A percentile compares a stretch with the other conserved stretches of the same genome.
Conservation (phyloP, 2,797 vertebrate genomes). For the Fistularia tabacaria region DNA sequence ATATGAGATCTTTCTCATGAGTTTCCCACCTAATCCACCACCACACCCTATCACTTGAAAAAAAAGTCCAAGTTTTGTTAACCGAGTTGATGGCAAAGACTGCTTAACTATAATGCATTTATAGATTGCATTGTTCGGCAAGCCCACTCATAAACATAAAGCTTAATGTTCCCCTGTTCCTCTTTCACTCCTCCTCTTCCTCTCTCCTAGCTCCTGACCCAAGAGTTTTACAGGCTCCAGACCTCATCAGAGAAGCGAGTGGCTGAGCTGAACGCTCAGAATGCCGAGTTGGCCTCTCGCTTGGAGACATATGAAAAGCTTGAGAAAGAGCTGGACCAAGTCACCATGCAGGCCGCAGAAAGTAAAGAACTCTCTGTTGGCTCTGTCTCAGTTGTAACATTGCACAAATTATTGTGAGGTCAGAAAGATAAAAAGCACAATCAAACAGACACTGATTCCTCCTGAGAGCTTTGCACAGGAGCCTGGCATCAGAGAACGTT, state of each 20-base stretch:
- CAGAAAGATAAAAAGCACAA: no score
- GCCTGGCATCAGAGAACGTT: not conserved
- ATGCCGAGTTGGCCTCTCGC: constrained; percentile 83
- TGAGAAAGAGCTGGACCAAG: constrained; percentile 92
- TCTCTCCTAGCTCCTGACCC: constrained; percentile 86
- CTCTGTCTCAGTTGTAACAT: constrained; percentile 2
- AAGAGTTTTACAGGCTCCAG: constrained; percentile 95
- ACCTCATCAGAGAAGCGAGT: constrained; percentile 85
- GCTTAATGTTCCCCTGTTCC: not conserved
- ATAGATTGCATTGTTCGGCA: not conserved
- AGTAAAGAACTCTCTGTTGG: constrained; percentile 72
- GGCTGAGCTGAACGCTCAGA: constrained; percentile 86
- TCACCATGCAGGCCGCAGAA: constrained; percentile 95
- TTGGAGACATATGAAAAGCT: constrained; percentile 90
- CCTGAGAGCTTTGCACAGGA: not conserved
- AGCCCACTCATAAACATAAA: not conserved
- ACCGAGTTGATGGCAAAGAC: no score
- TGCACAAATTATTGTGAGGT: constrained; percentile 5
- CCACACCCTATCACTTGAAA: no score
- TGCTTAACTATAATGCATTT: not conserved
- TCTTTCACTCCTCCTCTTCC: not conserved
- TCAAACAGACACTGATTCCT: not conserved
- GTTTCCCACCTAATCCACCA: no score
- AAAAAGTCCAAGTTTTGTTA: constrained; percentile 1
- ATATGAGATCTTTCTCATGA: no score